Evolutionary conservation across 2,888 invertebrate species (phyloP), one percentile per base, ranked within the genome.

Genomic region (Caenorhabditis japonica): DNA sequence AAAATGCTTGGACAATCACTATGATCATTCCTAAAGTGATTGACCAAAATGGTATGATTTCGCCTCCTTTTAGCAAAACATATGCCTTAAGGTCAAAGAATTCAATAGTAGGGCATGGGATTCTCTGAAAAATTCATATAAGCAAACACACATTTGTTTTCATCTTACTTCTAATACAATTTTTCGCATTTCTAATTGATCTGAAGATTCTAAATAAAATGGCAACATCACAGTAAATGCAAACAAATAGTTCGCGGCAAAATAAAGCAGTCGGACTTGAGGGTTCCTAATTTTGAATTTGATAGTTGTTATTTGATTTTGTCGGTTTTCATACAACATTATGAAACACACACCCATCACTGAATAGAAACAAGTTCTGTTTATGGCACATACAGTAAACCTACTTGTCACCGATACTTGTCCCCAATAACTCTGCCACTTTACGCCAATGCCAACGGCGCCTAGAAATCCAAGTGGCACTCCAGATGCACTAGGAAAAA

Each of bases 101-200:
- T 19, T 69, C 69, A 25, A 60, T 47, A 8, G 69, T 69, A 12
- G 69, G 69, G 23, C 69, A 69, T 13, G 59, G 60, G 15, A 60
- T 60, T 21, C 55, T 25, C 59, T 66, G 66, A 39, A 53, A 19
- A n/a, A n/a, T 10, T 25, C 13, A 2, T 15, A 36, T 39, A 51
- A 51, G 27, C 10, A 10, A 27, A 38, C 8, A 58, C 13, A 21
- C 19, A 17, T 30, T 8, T 56, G 10, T 5, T 12, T 21, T 7
- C 13, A 21, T 34, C 47, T 19, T 17, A 66, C 66, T 15, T 53
- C 12, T 3, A 69, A 17, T 1, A 60, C 69, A 19, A 41, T 13
- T 7, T 41, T 13, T 7, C 58, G 15, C 30, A 69, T 15, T 23
- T 60, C 59, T 1, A 33, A 2, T 30, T 69, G 69, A 49, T 69